Base-by-base conservation (phyloP, 2,113 vertebrate genomes). In the Camelus dromedarius region DNA sequence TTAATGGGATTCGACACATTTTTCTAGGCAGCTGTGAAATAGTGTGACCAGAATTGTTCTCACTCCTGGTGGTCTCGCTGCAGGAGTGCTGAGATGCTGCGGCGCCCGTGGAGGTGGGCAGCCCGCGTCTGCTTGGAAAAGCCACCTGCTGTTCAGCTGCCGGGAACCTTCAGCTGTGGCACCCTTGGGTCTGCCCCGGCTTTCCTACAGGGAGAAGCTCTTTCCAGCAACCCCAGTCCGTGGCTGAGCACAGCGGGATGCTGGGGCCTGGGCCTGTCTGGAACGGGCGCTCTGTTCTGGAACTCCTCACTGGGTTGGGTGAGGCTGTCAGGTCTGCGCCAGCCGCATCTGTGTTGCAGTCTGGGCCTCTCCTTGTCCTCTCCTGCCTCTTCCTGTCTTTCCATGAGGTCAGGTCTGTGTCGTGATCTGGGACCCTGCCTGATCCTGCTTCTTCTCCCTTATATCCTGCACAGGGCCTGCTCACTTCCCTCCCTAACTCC, bases 1-100 rank as follows among this genome's bases (percentile, higher is more conserved):
- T 87, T 77, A 94, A 88, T 46, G 62, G 28, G 48, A 91, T 52
- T 75, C 93, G 79, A 92, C 83, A 64, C 87, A 73, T 24, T 83
- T 72, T 83, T 93, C 38, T 18, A 95, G 87, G 93, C 69, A 83
- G 70, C 77, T 80, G 30, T 66, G 86, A 96, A 89, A 83, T 85
- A 54, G 32, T 83, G 72, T 94, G 81, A 73, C 75, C 89, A 66
- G 79, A 93, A 94, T 80, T 96, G 72, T 66, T 95, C 96, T 93
- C 62, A 62, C 64, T 83, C 24, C 26, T 72, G 26, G 91, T 76
- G 38, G 91, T 89, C 93, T 76, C 76, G 70, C 81, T 80, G 52
- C 20, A 85, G 42, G 58, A 50, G 14, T 81, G 82, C 56, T 90
- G 38, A 81, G 85, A 38, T 69, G 35, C 54, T 28, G 14, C 38